Conservation (phyloP, 2,888 invertebrate genomes). For the Euplexia lucipara region DNA sequence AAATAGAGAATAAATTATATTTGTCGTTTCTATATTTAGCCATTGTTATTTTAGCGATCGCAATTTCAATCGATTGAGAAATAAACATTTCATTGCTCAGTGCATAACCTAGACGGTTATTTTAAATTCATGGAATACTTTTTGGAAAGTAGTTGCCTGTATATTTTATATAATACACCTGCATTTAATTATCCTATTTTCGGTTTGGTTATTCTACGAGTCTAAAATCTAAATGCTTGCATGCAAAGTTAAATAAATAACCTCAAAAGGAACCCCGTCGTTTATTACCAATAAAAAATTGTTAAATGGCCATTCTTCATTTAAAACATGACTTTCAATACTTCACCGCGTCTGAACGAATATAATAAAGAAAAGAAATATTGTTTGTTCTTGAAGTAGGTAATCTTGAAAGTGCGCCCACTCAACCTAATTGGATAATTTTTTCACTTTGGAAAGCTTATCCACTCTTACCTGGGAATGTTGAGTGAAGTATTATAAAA, state of each 20-base stretch:
- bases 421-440: constrained; percentile 56
- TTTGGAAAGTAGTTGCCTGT: background rate
- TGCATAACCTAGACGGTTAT: no score
- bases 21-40: no score
- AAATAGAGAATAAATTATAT: background rate
- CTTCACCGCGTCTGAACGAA: constrained; percentile 38
- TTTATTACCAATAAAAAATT: constrained; percentile 40
- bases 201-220: background rate
- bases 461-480: constrained; percentile 30
- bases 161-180: background rate
- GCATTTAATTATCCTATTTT: background rate
- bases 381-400: constrained; percentile 57
- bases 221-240: constrained; percentile 7
- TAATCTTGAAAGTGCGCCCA: constrained; percentile 57
- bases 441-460: constrained; percentile 51
- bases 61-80: no score
- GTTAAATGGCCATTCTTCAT: constrained; percentile 29
- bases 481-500: constrained; percentile 28
- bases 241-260: background rate
- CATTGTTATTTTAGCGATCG: no score
- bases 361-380: constrained; percentile 59
- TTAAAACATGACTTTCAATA: constrained; percentile 31
- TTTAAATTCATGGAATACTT: no score
- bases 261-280: constrained; percentile 16
- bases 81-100: no score